These are phyloP conservation scores for Acanthiza pusilla DNA, from an alignment of 2,797 vertebrate species.

Conservation along the genomic window DNA sequence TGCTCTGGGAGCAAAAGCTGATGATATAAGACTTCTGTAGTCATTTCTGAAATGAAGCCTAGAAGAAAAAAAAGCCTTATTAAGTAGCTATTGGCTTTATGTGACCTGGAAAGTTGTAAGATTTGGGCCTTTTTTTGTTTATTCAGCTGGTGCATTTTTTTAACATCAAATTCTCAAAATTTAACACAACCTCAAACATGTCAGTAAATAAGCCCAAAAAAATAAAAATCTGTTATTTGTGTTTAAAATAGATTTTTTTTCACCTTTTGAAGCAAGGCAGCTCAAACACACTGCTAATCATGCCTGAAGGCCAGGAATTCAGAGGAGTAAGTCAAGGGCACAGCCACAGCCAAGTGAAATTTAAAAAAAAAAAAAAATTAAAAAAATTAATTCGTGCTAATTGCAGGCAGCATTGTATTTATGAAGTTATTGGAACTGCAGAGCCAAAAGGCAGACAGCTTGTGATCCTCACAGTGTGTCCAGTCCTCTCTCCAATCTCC, in stretches of 20 bases:
- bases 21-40: not conserved
- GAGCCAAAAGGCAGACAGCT: not conserved
- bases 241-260: not conserved
- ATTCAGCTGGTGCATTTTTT: not conserved
- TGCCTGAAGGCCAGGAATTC: conserved; percentile 38
- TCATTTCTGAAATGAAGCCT: conserved; percentile 16
- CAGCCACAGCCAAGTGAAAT: conserved; percentile 16
- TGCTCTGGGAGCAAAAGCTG: conserved; percentile 17
- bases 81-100: not conserved
- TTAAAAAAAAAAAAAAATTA: not conserved
- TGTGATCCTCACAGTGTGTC: not conserved
- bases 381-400: conserved; percentile 1
- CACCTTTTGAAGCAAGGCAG: not conserved
- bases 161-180: not conserved
- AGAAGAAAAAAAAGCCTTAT: not conserved
- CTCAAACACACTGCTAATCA: not conserved
- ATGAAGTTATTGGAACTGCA: conserved; percentile 25
- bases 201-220: not conserved
- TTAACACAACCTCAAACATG: not conserved
- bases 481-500: not conserved
- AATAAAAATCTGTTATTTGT: not conserved
- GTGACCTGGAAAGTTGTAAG: not conserved
- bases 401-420: not conserved
- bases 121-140: not conserved
- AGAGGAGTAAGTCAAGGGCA: conserved; percentile 41